These are phyloP conservation scores for Rhamphomyia laevipes DNA, from an alignment of 2,888 invertebrate species.

Conservation along the genomic window DNA sequence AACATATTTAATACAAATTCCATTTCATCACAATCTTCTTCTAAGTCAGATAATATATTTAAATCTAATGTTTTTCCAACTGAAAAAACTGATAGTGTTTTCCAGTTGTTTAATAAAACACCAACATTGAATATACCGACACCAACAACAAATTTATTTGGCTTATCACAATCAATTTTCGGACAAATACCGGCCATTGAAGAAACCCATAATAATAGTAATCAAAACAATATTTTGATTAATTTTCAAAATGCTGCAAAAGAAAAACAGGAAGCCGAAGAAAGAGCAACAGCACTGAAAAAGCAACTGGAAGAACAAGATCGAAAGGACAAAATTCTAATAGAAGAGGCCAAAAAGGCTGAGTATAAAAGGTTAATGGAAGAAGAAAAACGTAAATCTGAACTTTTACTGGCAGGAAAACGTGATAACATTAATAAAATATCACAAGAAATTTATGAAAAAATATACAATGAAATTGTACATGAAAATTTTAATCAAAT, in stretches of 20 bases:
- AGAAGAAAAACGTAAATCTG: constrained; percentile 3
- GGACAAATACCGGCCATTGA: too few relatives aligned
- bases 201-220: too few relatives aligned
- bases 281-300: constrained; percentile 16
- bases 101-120: constrained; percentile 15
- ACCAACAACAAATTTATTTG: too few relatives aligned
- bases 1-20: constrained; percentile 15
- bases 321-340: constrained; percentile 13
- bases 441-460: neutral
- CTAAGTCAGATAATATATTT: neutral
- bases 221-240: too few relatives aligned
- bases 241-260: neutral
- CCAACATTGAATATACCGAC: neutral
- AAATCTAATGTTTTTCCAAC: constrained; percentile 7
- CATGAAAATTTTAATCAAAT: constrained; percentile 18
- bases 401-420: neutral
- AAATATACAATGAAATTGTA: constrained; percentile 15
- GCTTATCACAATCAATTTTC: too few relatives aligned
- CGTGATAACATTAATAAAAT: neutral
- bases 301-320: constrained; percentile 19
- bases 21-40: constrained; percentile 12
- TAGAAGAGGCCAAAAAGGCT: constrained; percentile 9
- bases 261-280: constrained; percentile 19
- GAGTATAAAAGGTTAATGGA: constrained; percentile 11
- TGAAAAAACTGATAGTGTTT: constrained; percentile 13